Conservation (phyloP, 1,140 invertebrate genomes). For the Drosophila obscura region DNA sequence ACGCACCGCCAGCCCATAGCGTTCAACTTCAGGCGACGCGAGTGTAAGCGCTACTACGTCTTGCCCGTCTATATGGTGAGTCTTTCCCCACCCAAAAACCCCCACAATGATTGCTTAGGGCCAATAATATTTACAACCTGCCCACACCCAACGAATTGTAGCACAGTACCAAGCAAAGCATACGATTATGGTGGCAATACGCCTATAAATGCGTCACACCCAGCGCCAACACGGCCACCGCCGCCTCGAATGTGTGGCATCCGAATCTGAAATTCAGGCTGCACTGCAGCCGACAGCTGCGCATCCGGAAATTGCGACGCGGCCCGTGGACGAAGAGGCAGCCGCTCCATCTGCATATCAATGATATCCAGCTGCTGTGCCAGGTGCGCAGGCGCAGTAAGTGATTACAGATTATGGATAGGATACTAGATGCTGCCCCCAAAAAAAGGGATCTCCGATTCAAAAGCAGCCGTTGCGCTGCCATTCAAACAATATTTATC, state of each 20-base stretch:
- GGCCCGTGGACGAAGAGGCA: constrained; percentile 52
- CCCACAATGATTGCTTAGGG: constrained; percentile 28
- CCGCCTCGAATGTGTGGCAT: constrained; percentile 45
- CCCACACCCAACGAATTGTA: constrained; percentile 24
- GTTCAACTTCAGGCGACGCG: constrained; percentile 69
- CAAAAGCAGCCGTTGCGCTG: too few relatives aligned
- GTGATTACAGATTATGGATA: constrained; percentile 15
- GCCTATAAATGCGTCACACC: constrained; percentile 73
- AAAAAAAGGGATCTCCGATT: too few relatives aligned
- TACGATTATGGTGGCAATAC: constrained; percentile 75
- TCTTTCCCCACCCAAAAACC: constrained; percentile 19
- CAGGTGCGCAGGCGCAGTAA: constrained; percentile 55
- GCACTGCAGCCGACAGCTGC: constrained; percentile 66
- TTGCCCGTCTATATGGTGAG: constrained; percentile 75
- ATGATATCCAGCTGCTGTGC: constrained; percentile 63
- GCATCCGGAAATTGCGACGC: constrained; percentile 63
- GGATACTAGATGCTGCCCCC: too few relatives aligned
- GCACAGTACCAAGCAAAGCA: constrained; percentile 70
- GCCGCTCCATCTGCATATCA: constrained; percentile 62
- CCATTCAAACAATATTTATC: too few relatives aligned
- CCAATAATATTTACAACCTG: constrained; percentile 41
- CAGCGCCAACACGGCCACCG: constrained; percentile 7
- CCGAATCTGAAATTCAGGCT: constrained; percentile 70
- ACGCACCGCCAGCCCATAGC: constrained; percentile 68
- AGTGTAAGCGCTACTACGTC: constrained; percentile 72